Evolutionary conservation across 37 sponge, comb jelly and placozoan genomes (phyloP), one percentile per base, ranked within the genome.

Genomic region (Cladorhizidae sp.): DNA sequence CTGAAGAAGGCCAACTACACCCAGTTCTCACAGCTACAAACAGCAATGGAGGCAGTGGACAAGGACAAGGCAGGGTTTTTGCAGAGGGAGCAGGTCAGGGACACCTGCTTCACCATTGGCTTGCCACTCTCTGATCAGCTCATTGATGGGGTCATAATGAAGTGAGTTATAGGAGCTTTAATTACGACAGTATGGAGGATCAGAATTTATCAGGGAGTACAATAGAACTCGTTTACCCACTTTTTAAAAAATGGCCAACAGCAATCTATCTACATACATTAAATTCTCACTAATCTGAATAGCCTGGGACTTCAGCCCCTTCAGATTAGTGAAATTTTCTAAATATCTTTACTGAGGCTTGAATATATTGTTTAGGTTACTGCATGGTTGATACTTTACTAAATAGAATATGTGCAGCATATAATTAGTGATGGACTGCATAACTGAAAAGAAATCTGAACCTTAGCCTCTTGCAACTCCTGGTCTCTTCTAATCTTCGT

Each of bases 101-200:
- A 78, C 9, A 59, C 85, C 1, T 88, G 86, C 54, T 58, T 73
- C 14, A 51, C 42, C 6, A 32, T 73, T 22, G 55, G 62, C 22
- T 73, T 93, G 0, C 93, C 93, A 21, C 78, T 93, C 51, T 70
- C 83, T 33, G 86, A 88, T 31, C 93, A 93, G 58, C 86, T 93
- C 33, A 73, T 93, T 54, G 90, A 93, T 73, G 90, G 80, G 31
- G 33, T 83, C 11, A 40, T 88, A 18, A 88, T 88, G 90, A 85
- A 82, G 93, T 93, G 74, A 86, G 93, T 59, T 52, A 40, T 1
- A 9, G 5, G 49, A 45, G 9, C 9, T 12, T 5, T 45, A 45
- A 45, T 12, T 9, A 45, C 8, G 49, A 5, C 5, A 45, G 9
- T 45, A 9, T 5, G 9, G 49, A 12, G 49, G 49, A 45, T 59